These are phyloP conservation scores for Lacerta viridis DNA, from an alignment of 2,797 vertebrate genomes.

Conservation along the genomic window DNA sequence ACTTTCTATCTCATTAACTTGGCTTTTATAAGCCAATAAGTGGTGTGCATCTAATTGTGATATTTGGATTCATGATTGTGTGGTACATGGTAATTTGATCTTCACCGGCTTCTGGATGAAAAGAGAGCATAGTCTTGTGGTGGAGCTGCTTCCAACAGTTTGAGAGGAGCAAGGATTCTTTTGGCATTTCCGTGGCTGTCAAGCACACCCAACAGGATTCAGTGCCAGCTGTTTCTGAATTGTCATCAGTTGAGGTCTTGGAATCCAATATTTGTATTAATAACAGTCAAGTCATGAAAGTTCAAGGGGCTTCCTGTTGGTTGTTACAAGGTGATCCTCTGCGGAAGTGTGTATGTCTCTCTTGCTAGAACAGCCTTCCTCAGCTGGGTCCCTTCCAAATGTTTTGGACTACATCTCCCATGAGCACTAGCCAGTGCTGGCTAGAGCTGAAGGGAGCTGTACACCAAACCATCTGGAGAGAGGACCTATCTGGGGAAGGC, in stretches of 20 bases:
- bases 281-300: conserved; percentile 17
- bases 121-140: not conserved
- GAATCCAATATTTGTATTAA: conserved; percentile 23
- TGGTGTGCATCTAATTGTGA: not conserved
- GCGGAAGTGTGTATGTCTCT: not conserved
- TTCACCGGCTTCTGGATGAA: conserved; percentile 18
- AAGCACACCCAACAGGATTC: conserved; percentile 2
- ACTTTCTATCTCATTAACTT: conserved; percentile 1
- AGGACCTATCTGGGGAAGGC: no score
- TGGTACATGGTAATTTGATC: conserved; percentile 16
- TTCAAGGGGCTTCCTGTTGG: not conserved
- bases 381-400: no score
- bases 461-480: no score
- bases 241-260: conserved; percentile 46
- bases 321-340: conserved; percentile 20
- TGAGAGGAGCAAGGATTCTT: conserved; percentile 36
- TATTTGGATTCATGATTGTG: conserved; percentile 38
- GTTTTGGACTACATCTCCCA: no score
- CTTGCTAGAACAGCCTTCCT: not conserved
- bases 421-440: no score
- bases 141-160: not conserved
- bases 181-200: conserved; percentile 53
- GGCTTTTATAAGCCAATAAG: conserved; percentile 35
- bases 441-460: no score
- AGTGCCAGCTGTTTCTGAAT: not conserved